A percentile compares a stretch with the other conserved stretches of the same genome.
Conservation (phyloP, 2,113 vertebrate genomes). For the Aplodontia rufa region DNA sequence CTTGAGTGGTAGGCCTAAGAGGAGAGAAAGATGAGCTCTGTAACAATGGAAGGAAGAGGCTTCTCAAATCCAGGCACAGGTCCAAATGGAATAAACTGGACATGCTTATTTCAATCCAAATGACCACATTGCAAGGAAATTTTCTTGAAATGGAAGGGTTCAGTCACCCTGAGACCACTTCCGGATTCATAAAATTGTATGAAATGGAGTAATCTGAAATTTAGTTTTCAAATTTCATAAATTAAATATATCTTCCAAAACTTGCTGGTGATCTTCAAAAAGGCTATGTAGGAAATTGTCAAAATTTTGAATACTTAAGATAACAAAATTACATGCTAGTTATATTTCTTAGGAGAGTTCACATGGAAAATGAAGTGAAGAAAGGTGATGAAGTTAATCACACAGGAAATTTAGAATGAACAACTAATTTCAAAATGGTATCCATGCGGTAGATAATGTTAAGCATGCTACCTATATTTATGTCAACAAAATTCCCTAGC, state of each 20-base stretch:
- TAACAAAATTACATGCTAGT: neutral
- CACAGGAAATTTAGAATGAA: neutral
- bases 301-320: neutral
- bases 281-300: neutral
- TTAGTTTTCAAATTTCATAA: neutral
- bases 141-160: neutral
- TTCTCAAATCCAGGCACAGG: neutral
- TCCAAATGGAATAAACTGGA: neutral
- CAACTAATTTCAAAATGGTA: neutral
- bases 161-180: neutral
- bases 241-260: neutral
- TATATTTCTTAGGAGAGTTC: neutral
- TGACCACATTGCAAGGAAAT: too few species aligned
- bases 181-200: neutral
- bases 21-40: neutral
- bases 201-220: neutral
- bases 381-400: neutral
- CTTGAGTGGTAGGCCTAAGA: neutral
- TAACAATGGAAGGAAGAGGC: neutral
- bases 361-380: neutral
- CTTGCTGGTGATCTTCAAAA: neutral
- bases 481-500: neutral
- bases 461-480: too few species aligned
- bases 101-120: neutral
- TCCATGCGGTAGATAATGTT: neutral